Evolutionary conservation across 2,113 vertebrate genomes (phyloP).

Genomic region (Irena cyanogastra): DNA sequence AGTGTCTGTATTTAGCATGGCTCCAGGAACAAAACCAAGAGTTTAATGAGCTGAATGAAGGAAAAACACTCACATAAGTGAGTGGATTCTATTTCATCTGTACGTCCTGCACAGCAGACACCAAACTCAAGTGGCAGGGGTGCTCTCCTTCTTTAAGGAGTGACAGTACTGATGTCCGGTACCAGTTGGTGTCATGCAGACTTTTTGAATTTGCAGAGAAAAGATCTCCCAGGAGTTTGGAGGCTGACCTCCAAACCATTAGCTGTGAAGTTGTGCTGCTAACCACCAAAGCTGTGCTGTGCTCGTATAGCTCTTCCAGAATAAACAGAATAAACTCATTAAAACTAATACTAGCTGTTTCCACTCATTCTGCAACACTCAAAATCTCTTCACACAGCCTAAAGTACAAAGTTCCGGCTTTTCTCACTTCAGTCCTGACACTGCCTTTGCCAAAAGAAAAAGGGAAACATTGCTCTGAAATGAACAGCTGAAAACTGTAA

Average conservation of each 20-base stretch:
- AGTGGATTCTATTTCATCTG: background rate
- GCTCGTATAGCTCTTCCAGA: accelerated
- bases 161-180: background rate
- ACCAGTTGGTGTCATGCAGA: background rate
- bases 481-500: background rate
- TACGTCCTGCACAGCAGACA: background rate
- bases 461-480: background rate
- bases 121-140: background rate
- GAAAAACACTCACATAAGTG: accelerated
- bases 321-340: background rate
- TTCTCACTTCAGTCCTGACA: background rate
- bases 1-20: background rate
- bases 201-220: background rate
- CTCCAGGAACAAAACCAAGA: background rate
- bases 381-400: background rate
- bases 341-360: background rate
- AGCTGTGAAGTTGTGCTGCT: background rate
- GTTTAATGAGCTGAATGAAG: background rate
- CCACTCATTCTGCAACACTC: background rate
- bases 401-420: background rate
- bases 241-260: background rate
- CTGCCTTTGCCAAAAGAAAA: background rate
- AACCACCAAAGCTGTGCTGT: background rate
- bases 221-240: too few species aligned
- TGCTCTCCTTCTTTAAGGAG: background rate